Base-by-base conservation (phyloP, 2,797 vertebrate genomes). In the Manis crassicaudata region DNA sequence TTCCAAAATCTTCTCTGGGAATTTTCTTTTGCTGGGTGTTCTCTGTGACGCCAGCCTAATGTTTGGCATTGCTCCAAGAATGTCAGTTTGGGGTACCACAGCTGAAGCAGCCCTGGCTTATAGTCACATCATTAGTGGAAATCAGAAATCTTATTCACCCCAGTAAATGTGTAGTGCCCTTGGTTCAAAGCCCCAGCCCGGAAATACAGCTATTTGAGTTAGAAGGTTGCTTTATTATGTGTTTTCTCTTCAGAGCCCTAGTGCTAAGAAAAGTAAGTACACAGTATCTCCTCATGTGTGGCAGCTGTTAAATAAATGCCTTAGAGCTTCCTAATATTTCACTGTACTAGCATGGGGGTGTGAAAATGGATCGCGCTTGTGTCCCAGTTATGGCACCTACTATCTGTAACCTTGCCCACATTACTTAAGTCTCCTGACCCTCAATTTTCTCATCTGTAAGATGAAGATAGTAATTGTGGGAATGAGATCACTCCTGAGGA, bases 251-350 rank as follows among this genome's bases (percentile, higher is more conserved):
- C 93, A 97, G 80, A 96, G 43, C 4, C 40, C 0, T 0, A 2
- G 35, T 91, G 93, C 76, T 97, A 97, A 67, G 46, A 80, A 98
- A 98, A 95, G 23, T 90, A 95, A 94, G 81, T 56, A 70, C 1
- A 0, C 72, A 93, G 10, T 84, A 43, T 14, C 3, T 83, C 92
- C 52, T 92, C 77, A 58, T 87, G 35, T 73, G 21, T 60, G 46
- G 46, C 84, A 82, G 25, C 68, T 93, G 80, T 94, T 91, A 87
- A 80, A 87, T 68, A 67, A 88, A 95, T 83, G 54, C 9, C 32
- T 67, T 85, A 83, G 89, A 56, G 56, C n/a, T 91, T 95, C 85
- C 88, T 73, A 63, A 60, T 40, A 88, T 88, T 96, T 92, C 40
- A 56, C 79, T 92, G 6, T 75, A n/a, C 18, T 43, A 87, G 37